A percentile compares a stretch with the other conserved stretches of the same genome.
phyloP scores from a whole-genome alignment of 2,113 vertebrate species.

The Thryonomys swinderianus region DNA sequence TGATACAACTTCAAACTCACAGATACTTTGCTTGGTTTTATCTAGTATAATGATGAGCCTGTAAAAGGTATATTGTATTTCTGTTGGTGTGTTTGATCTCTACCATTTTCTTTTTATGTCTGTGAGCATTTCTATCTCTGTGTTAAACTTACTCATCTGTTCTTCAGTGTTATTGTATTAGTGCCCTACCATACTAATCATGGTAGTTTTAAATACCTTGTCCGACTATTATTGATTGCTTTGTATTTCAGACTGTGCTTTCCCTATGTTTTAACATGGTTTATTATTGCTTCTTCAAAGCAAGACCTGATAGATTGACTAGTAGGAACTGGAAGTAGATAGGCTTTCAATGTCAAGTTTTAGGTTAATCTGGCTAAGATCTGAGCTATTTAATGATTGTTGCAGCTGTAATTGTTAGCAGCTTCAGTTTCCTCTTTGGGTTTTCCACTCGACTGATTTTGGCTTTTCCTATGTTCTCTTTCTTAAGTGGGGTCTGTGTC shows the following conservation, averaged over 20 bases:
- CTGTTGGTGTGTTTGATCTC: not conserved
- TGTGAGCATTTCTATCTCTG: not conserved
- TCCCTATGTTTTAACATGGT: not conserved
- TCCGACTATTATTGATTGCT: not conserved
- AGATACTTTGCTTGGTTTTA: not conserved
- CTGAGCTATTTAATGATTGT: not conserved
- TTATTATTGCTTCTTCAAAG: slow-evolving; percentile 6
- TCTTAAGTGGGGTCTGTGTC: not conserved
- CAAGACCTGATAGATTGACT: not conserved
- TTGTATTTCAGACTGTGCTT: slow-evolving; percentile 18
- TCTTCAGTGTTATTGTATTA: not conserved
- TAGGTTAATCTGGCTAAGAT: not conserved
- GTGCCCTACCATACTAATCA: not conserved
- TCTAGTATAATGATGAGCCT: not conserved
- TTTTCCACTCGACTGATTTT: not conserved
- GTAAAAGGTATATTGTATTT: not conserved
- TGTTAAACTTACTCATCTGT: not conserved
- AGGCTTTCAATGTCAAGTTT: slow-evolving; percentile 20
- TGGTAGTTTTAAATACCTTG: slow-evolving; percentile 3
- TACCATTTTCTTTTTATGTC: slow-evolving; percentile 27
- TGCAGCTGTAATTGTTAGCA: not conserved
- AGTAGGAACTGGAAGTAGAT: not conserved
- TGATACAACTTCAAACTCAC: not conserved
- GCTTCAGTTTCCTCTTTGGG: not conserved
- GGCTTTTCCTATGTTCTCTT: not conserved